Evolutionary conservation across 2,113 vertebrate species (phyloP).

Genomic region (Chamaea fasciata): DNA sequence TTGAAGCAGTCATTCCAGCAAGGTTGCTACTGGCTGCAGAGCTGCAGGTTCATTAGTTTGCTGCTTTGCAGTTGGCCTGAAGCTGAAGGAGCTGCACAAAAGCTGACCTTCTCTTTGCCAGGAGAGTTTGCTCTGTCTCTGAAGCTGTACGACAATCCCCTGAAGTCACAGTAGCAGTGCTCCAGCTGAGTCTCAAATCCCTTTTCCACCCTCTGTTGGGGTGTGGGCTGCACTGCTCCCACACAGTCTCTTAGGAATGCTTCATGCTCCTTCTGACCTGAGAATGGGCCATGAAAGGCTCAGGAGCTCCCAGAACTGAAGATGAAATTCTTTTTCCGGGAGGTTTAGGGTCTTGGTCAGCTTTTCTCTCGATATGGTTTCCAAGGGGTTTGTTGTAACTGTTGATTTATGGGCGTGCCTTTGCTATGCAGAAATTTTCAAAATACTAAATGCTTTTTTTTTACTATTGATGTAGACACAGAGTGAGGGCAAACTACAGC

Average conservation of each 20-base stretch:
- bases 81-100: background rate
- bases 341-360: background rate
- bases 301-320: background rate
- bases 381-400: background rate
- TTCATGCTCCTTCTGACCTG: background rate
- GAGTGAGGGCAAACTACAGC: background rate
- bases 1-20: background rate
- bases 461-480: background rate
- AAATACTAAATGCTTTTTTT: background rate
- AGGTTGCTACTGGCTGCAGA: background rate
- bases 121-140: background rate
- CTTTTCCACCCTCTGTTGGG: background rate
- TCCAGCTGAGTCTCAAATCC: background rate
- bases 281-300: background rate
- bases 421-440: background rate
- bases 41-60: background rate
- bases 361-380: background rate
- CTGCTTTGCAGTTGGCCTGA: background rate
- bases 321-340: background rate
- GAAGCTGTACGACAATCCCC: background rate
- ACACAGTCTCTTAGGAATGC: background rate
- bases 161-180: background rate
- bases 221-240: background rate
- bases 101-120: background rate
- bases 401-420: background rate